These are phyloP conservation scores for Nemapogon koenigi DNA, from an alignment of 2,888 invertebrate genomes.

Conservation along the genomic window DNA sequence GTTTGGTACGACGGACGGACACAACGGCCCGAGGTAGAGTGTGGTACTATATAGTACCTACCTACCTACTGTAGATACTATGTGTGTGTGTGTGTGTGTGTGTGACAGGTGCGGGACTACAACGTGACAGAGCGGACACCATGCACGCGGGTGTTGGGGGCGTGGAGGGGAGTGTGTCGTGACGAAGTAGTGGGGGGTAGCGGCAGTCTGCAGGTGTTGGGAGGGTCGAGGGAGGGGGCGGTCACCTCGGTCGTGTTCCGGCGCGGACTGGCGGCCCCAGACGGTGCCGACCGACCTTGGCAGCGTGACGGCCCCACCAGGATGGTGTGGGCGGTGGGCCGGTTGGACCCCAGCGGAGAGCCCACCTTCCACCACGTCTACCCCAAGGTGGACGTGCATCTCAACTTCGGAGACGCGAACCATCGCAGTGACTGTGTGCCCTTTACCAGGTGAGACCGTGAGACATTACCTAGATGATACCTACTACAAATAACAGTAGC, in stretches of 20 bases:
- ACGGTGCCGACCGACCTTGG: slow-evolving; percentile 76
- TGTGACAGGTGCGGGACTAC: slow-evolving; percentile 68
- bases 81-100: background rate
- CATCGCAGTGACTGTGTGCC: slow-evolving; percentile 75
- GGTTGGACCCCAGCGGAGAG: slow-evolving; percentile 76
- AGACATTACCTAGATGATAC: too few species aligned
- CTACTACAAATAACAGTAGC: too few species aligned
- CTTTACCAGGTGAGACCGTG: slow-evolving; percentile 70
- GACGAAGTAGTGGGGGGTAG: slow-evolving; percentile 83
- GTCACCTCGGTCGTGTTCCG: slow-evolving; percentile 82
- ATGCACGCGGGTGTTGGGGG: slow-evolving; percentile 87
- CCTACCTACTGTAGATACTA: too few species aligned
- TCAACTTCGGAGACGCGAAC: slow-evolving; percentile 71
- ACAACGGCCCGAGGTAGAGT: too few species aligned
- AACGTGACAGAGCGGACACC: slow-evolving; percentile 84
- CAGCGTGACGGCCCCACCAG: slow-evolving; percentile 70
- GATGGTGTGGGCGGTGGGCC: slow-evolving; percentile 86
- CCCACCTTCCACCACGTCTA: slow-evolving; percentile 85
- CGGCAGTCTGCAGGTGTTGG: slow-evolving; percentile 83
- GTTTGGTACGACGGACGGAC: slow-evolving; percentile 78
- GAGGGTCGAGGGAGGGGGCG: slow-evolving; percentile 74
- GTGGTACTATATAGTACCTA: too few species aligned
- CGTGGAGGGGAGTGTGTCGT: slow-evolving; percentile 85
- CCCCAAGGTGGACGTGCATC: slow-evolving; percentile 71
- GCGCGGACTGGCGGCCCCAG: slow-evolving; percentile 73